A percentile compares a stretch with the other conserved stretches of the same genome.
phyloP scores from a whole-genome alignment of 2,888 invertebrate genomes.

The Branchipolynoe longqiensis region DNA sequence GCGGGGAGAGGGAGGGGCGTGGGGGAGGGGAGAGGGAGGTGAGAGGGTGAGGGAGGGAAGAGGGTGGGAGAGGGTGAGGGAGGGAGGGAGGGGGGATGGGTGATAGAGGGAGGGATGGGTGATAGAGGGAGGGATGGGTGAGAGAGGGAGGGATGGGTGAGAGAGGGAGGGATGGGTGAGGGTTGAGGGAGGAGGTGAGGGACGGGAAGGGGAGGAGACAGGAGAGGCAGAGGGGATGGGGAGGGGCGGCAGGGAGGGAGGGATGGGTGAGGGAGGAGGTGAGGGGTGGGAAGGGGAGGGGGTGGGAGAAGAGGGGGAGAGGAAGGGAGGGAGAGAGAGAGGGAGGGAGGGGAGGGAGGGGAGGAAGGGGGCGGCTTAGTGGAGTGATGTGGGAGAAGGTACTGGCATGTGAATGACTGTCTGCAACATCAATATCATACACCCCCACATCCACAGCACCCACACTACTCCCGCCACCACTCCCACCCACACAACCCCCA shows the following conservation, averaged over 20 bases:
- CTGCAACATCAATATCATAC: too few relatives aligned
- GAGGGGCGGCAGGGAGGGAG: slow-evolving; percentile 1
- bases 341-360: slow-evolving; percentile 10
- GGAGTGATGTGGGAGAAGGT: not conserved
- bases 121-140: not conserved
- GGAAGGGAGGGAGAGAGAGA: not conserved
- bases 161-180: slow-evolving; percentile 26
- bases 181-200: not conserved
- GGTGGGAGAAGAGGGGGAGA: not conserved
- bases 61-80: not conserved
- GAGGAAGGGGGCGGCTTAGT: not conserved
- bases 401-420: too few relatives aligned
- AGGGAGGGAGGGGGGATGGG: not conserved
- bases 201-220: not conserved
- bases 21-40: not conserved
- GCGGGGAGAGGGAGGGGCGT: not conserved
- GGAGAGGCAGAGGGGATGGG: not conserved
- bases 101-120: not conserved
- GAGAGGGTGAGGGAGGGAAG: not conserved
- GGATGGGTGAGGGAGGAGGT: not conserved
- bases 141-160: not conserved
- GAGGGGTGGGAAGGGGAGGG: not conserved
- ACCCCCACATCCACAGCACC: too few relatives aligned
- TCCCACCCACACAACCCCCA: too few relatives aligned
- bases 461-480: too few relatives aligned